A percentile compares a stretch with the other conserved stretches of the same genome.
Conservation (phyloP, 2,888 invertebrate species). For the Erebia epiphron region DNA sequence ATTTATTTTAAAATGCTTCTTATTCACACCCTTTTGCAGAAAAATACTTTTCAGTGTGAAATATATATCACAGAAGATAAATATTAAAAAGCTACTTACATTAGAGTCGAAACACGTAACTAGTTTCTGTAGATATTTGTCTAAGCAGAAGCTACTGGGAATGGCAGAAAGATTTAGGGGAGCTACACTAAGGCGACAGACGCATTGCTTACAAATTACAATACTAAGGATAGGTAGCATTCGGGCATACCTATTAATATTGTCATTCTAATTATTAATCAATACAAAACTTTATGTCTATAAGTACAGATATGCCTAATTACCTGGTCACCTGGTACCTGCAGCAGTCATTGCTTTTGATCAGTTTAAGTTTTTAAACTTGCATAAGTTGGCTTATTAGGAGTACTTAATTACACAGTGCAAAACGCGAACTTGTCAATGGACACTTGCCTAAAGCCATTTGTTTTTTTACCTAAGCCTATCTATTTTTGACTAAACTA, state of each 20-base stretch:
- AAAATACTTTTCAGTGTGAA: slow-evolving; percentile 36
- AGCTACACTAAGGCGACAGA: slow-evolving; percentile 40
- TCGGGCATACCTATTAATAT: neutral
- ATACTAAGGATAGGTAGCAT: neutral
- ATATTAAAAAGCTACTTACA: slow-evolving; percentile 70
- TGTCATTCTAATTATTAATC: neutral
- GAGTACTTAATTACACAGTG: too few species aligned
- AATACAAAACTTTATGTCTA: too few species aligned
- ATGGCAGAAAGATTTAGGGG: slow-evolving; percentile 57
- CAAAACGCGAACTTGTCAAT: too few species aligned
- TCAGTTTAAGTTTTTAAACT: too few species aligned
- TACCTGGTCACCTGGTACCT: too few species aligned
- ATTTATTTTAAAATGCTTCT: too few species aligned
- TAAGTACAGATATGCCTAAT: too few species aligned
- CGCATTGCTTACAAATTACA: neutral
- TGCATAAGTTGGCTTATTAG: too few species aligned
- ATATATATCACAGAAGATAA: slow-evolving; percentile 59
- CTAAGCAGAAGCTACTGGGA: slow-evolving; percentile 72
- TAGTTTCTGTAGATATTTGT: slow-evolving; percentile 79
- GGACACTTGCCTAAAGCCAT: too few species aligned
- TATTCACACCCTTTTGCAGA: neutral
- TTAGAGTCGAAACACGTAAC: slow-evolving; percentile 73
- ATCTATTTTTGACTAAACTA: too few species aligned
- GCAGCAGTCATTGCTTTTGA: too few species aligned
- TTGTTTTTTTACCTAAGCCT: too few species aligned